Evolutionary conservation across 1,140 invertebrate species (phyloP), one percentile per base, ranked within the genome.

Genomic region (Rhagoletis zephyria): DNA sequence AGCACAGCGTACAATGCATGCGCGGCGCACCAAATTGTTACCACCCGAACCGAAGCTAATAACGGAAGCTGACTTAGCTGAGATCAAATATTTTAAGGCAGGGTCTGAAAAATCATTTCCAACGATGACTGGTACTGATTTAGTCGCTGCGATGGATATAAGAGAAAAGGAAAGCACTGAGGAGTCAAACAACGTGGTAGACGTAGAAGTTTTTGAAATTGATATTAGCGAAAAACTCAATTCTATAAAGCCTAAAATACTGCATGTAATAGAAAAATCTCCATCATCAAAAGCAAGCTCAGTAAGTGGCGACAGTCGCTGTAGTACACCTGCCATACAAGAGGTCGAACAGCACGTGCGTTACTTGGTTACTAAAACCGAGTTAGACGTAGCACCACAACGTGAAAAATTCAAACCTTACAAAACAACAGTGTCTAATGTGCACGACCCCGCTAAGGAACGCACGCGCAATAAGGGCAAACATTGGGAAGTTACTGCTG

Each of bases 401-500:
- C 91, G 90, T 14, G 92, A 93, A 63, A 93, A 94, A 45, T 96
- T 95, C 89, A 95, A 95, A 89, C 95, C 96, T 16, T 95, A 94
- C 88, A 95, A 95, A 92, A 96, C 95, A 30, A 95, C 95, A 45
- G 94, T 93, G 67, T 94, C 94, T 16, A 94, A 95, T 93, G 94
- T 95, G 3, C 95, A 96, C 88, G 94, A 95, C 91, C 94, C 95
- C 48, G 93, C 93, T 87, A 95, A 95, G 89, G 95, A 96, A 91
- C 94, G 94, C 86, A 81, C 91, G 6, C 93, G 95, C 85, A 95
- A 95, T 87, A 94, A 94, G 48, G 90, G 90, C 81, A 95, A 95
- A 91, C 89, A 95, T 90, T 96, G 95, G 95, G 96, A 96, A 92
- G 92, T 95, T 4, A 96, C 95, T 3, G 95, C 96, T 61, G 96